Evolutionary conservation across 30 jellyfish, hydroid and myxozoan genomes (phyloP), one percentile per base, ranked within the genome.

Genomic region (Hydra vulgaris): DNA sequence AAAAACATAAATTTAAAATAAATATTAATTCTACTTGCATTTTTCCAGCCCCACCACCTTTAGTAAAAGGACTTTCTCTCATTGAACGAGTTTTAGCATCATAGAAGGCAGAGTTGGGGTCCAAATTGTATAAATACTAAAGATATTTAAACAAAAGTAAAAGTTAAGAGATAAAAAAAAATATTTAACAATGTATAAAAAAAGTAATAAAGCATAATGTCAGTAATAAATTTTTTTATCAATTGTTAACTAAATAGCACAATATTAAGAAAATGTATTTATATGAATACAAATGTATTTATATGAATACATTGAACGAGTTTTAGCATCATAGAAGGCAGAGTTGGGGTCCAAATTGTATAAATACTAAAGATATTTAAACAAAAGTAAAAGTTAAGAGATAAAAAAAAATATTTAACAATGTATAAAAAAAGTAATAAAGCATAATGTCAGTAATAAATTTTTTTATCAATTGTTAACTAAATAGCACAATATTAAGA

Each of bases 251-350:
- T n/a, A n/a, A n/a, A n/a, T n/a, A n/a, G n/a, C n/a, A n/a, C n/a
- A n/a, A n/a, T n/a, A n/a, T n/a, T n/a, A n/a, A n/a, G n/a, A n/a
- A n/a, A n/a, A n/a, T n/a, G n/a, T n/a, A n/a, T n/a, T n/a, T n/a
- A n/a, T n/a, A n/a, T n/a, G n/a, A n/a, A n/a, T n/a, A n/a, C n/a
- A n/a, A n/a, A n/a, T n/a, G n/a, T n/a, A n/a, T n/a, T n/a, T n/a
- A n/a, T n/a, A n/a, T n/a, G n/a, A n/a, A n/a, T n/a, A n/a, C 99
- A 94, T 94, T 0, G 99, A 85, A 54, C 99, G 82, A n/a, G 97
- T 88, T 81, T 94, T 94, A 27, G 99, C 97, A 77, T 94, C 99
- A 85, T 94, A 94, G 80, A 81, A 88, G 8, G 99, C 99, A 0
- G 99, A 94, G 73, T 94, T 94, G 27, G 87, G 85, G 78, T 94